Percentiles rank a stretch among this genome's conserved stretches.
Evolutionary conservation across 1,140 invertebrate genomes (phyloP).

Genomic region (Subanguina moxae): DNA sequence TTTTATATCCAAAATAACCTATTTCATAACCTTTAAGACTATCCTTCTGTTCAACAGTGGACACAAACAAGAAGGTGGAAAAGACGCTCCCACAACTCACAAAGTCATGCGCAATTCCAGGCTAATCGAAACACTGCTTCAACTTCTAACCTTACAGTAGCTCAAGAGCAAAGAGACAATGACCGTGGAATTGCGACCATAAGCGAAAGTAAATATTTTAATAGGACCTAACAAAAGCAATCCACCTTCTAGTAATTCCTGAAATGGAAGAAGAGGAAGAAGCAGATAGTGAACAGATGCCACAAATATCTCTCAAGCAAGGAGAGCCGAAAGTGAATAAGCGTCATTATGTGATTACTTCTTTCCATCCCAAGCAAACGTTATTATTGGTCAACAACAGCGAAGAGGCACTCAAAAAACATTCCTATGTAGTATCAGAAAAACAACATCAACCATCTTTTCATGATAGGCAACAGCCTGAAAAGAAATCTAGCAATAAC

Average conservation of each 20-base stretch:
- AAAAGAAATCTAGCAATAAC: too few species aligned
- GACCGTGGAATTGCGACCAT: conserved; percentile 3
- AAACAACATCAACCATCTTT: too few species aligned
- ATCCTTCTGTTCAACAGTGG: not conserved
- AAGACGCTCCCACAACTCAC: too few species aligned
- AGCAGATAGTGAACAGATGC: not conserved
- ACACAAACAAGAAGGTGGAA: not conserved
- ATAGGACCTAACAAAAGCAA: too few species aligned
- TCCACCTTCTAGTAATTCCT: conserved; percentile 11
- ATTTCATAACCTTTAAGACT: not conserved
- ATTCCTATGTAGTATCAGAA: too few species aligned
- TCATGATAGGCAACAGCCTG: not conserved
- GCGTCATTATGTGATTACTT: not conserved
- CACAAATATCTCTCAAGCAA: not conserved
- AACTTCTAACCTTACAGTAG: too few species aligned
- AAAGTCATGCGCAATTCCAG: too few species aligned
- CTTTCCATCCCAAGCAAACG: not conserved
- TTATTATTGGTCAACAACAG: not conserved
- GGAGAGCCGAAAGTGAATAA: not conserved
- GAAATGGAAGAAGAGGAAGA: conserved; percentile 12
- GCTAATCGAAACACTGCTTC: too few species aligned
- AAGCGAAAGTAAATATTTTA: not conserved
- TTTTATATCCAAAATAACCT: too few species aligned
- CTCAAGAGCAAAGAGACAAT: not conserved
- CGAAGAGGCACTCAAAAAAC: not conserved